phyloP scores from a whole-genome alignment of 1,140 invertebrate genomes.

The Megalonaias nervosa region DNA sequence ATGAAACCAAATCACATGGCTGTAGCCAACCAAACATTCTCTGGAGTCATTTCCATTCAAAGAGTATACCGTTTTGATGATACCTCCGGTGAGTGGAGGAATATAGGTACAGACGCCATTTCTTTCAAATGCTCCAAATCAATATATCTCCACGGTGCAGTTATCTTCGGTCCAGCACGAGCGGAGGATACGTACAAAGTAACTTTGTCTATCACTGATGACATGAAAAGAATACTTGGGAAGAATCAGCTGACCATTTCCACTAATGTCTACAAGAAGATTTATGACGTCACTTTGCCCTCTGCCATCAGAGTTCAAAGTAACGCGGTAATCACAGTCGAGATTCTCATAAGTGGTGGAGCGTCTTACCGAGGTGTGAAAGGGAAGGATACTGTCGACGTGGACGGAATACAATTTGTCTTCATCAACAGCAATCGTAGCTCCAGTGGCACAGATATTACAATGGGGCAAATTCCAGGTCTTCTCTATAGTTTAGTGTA shows the following conservation, averaged over 20 bases:
- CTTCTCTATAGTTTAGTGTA: not conserved
- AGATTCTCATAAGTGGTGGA: conserved; percentile 15
- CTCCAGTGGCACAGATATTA: conserved; percentile 20
- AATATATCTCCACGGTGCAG: conserved; percentile 21
- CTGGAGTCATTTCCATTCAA: not conserved
- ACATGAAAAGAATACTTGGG: conserved; percentile 23
- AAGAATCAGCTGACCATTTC: conserved; percentile 13
- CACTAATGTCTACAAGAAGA: conserved; percentile 17
- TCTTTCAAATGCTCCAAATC: conserved; percentile 25
- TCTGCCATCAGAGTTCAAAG: conserved; percentile 14
- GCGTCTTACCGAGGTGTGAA: conserved; percentile 26
- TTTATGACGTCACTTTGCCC: conserved; percentile 20
- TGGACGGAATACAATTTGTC: conserved; percentile 22
- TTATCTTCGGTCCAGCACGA: conserved; percentile 10
- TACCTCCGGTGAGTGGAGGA: conserved; percentile 26
- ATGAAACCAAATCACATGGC: too few relatives aligned
- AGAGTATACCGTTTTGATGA: conserved; percentile 6
- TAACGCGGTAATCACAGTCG: conserved; percentile 18
- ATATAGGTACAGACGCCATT: conserved; percentile 28
- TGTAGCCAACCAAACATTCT: too few relatives aligned
- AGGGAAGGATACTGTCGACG: conserved; percentile 9
- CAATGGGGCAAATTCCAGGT: conserved; percentile 22
- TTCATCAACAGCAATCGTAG: conserved; percentile 17
- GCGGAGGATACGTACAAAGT: conserved; percentile 19
- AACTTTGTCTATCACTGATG: conserved; percentile 18